Base-by-base conservation (phyloP, 2,797 vertebrate genomes). In the Sebastes iracundus region DNA sequence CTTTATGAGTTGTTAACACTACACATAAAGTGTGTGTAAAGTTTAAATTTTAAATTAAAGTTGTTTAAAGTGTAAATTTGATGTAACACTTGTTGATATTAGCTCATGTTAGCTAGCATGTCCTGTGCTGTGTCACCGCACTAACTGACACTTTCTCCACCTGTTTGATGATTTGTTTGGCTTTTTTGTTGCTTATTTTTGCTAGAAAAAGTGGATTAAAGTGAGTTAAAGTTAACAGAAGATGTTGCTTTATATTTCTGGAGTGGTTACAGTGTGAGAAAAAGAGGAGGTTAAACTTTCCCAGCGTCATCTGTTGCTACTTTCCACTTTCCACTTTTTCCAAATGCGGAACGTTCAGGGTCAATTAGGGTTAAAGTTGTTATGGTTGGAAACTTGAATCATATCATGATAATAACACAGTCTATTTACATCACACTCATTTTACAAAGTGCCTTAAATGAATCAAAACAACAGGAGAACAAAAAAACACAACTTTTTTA, bases 51-150 rank as follows among this genome's bases (percentile, higher is more conserved):
- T 2, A 5, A 61, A 46, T 46, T 56, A 64, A 30, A 11, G 18
- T 55, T 11, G 5, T 2, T 9, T n/a, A 10, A 74, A 27, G 13
- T 52, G 8, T 6, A 22, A 60, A 3, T 32, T 13, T 5, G 2
- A 46, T 7, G 11, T 4, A 5, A 49, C 67, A 25, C 20, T 4
- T 2, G 66, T 85, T 84, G 25, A 55, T 13, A 1, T 3, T 5
- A 55, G 86, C 87, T 86, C 67, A 22, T 0, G 32, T 33, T 7
- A 23, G 81, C 67, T 84, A 85, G 56, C 82, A 5, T 38, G 52
- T 10, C 53, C 67, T 6, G 14, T 88, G 88, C 87, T 88, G 83
- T 91, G 90, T 91, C 85, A 88, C 87, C 58, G 42, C 35, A 62
- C 11, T 0, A 20, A 10, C 49, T 12, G 38, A 1, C 30, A 12